Evolutionary conservation across 1,140 invertebrate species (phyloP).

Genomic region (Nomia melanderi): DNA sequence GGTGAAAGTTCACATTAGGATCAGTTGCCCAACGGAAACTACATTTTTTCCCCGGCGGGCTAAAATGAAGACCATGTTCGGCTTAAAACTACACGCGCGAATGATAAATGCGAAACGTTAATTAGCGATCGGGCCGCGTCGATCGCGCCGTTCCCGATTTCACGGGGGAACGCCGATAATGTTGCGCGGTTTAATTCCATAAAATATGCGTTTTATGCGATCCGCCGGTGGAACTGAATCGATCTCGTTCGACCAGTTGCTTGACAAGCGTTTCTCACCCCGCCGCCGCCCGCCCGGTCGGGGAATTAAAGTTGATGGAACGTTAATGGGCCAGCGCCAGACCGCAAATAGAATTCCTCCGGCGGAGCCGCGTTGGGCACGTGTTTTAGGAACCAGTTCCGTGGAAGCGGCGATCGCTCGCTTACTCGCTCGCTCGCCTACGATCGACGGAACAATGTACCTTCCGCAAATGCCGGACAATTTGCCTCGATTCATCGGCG

Average conservation of each 20-base stretch:
- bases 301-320: background rate
- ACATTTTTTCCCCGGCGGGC: background rate
- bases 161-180: background rate
- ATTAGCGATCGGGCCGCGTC: background rate
- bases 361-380: background rate
- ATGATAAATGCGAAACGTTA: background rate
- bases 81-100: background rate
- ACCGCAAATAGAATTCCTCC: constrained; percentile 21
- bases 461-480: constrained; percentile 12
- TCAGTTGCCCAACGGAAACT: background rate
- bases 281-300: background rate
- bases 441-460: background rate
- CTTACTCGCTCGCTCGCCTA: too few species aligned
- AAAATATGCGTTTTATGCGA: background rate
- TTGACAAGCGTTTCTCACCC: background rate
- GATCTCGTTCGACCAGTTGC: background rate
- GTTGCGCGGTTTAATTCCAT: background rate
- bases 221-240: background rate
- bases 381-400: constrained; percentile 14
- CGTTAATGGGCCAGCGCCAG: background rate
- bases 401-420: constrained; percentile 4
- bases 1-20: background rate
- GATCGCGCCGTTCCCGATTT: background rate
- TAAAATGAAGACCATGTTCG: background rate
- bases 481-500: constrained; percentile 45